phyloP scores from a whole-genome alignment of 2,797 vertebrate genomes.

The Tolypeutes matacus region DNA sequence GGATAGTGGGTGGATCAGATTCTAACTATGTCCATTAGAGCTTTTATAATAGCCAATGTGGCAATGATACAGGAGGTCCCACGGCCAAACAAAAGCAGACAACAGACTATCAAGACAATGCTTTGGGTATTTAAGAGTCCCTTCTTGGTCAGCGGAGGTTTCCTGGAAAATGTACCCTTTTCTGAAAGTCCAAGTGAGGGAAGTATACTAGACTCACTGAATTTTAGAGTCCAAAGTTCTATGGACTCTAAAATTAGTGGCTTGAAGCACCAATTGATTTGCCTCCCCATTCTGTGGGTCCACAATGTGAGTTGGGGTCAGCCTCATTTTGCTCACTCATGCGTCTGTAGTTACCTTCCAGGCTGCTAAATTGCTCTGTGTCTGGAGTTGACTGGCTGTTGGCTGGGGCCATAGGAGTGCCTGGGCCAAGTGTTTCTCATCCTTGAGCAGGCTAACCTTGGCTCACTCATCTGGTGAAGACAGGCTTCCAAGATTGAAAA shows the following conservation, averaged over 20 bases:
- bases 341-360: neutral
- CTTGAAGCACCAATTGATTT: conserved; percentile 5
- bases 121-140: neutral
- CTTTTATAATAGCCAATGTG: neutral
- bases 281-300: neutral
- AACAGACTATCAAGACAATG: neutral
- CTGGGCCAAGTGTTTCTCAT: neutral
- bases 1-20: neutral
- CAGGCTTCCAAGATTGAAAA: neutral
- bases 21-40: neutral
- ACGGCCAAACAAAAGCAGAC: neutral
- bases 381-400: neutral
- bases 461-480: neutral
- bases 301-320: neutral
- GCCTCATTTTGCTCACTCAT: neutral
- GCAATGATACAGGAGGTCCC: neutral
- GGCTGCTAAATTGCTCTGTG: neutral
- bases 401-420: neutral
- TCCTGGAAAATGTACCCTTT: neutral
- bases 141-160: neutral
- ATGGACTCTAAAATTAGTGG: neutral
- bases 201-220: neutral
- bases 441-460: neutral
- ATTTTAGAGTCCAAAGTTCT: conserved; percentile 13
- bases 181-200: neutral